Conservation (phyloP, 2,888 invertebrate genomes). For the Sinopyrophorus schimmeli region DNA sequence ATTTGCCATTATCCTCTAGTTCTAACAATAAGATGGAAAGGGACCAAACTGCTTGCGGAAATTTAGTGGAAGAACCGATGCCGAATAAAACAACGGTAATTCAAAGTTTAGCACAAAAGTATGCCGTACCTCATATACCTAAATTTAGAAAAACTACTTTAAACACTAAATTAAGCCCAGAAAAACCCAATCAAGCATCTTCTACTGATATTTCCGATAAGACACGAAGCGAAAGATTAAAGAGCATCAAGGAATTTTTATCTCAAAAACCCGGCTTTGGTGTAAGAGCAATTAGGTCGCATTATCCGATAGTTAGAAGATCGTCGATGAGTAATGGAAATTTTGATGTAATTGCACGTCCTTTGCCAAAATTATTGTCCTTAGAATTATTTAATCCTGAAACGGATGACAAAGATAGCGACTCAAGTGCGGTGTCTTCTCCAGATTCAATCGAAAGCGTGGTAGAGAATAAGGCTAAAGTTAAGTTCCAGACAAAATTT, state of each 20-base stretch:
- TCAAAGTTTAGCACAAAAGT: constrained; percentile 49
- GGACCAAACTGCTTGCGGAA: constrained; percentile 40
- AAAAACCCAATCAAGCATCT: constrained; percentile 36
- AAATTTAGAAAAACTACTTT: constrained; percentile 48
- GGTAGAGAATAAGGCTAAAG: constrained; percentile 22
- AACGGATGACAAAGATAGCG: constrained; percentile 87
- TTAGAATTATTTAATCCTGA: constrained; percentile 88
- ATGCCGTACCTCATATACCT: constrained; percentile 52
- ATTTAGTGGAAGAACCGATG: constrained; percentile 34
- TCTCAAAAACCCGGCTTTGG: constrained; percentile 70
- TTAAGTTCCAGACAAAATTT: constrained; percentile 17
- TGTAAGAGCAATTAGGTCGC: constrained; percentile 58
- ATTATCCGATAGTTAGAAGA: constrained; percentile 74
- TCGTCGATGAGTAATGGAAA: constrained; percentile 61
- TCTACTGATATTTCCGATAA: constrained; percentile 49
- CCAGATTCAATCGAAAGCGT: constrained; percentile 87
- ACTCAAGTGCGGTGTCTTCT: constrained; percentile 84
- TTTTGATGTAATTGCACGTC: constrained; percentile 65
- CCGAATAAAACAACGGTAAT: constrained; percentile 22
- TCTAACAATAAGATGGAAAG: constrained; percentile 56
- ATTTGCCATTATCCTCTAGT: constrained; percentile 47
- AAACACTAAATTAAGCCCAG: constrained; percentile 39
- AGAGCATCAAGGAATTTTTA: constrained; percentile 71
- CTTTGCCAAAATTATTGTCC: constrained; percentile 75
- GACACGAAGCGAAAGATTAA: constrained; percentile 65